Base-by-base conservation (phyloP, 2,888 invertebrate genomes). In the Elaeidobius kamerunicus region DNA sequence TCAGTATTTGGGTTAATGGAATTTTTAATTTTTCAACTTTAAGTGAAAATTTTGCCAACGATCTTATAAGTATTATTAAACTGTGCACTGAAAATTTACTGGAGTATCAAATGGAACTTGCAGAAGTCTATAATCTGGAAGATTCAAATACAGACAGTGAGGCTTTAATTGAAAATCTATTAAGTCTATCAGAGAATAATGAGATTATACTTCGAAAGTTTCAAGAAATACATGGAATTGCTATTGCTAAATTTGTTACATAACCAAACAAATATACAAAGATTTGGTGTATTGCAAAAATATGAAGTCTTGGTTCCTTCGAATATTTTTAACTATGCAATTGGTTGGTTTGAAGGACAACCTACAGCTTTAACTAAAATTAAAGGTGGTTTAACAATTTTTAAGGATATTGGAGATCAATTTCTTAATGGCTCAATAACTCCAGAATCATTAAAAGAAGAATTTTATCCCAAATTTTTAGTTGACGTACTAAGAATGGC, bases 1-100 rank as follows among this genome's bases (percentile, higher is more conserved):
- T 86, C 34, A 79, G 84, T 66, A 73, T 87, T 52, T 83, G 88
- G 78, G 68, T 70, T 30, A 66, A 68, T 48, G 67, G 65, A 1
- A 57, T 70, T 44, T 62, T 66, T 18, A 61, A 66, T 57, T 54
- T 68, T 15, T 63, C 64, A 56, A 51, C 57, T 16, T 65, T 61
- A 14, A 62, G 64, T 41, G 53, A 57, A 6, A 27, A 43, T 38
- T 54, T 65, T 49, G 67, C 69, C 1, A 58, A 50, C 61, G 71
- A 55, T 63, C 69, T 65, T 46, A 66, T 55, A 59, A 64, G 62
- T 41, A 54, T 52, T 52, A 57, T 64, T 39, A 65, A 30, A 57
- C 58, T 23, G 46, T 52, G 28, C 58, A 38, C 52, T 39, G 55
- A 55, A 60, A 67, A 66, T 56, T 58, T 53, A 40, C 63, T 34